Conservation (phyloP, 2,888 invertebrate genomes). For the Fragum sueziense region DNA sequence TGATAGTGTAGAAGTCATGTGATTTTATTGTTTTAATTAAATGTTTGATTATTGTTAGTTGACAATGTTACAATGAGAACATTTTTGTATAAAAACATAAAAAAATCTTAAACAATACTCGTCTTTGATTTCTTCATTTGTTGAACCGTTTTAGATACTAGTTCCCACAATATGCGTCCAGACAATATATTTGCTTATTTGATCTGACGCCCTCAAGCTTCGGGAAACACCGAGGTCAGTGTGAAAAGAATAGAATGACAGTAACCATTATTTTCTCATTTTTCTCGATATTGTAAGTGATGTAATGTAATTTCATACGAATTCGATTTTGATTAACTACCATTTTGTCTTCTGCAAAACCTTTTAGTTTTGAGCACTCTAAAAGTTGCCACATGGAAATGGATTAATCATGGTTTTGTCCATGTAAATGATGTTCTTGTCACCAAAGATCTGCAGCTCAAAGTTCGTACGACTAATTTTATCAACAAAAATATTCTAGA, state of each 20-base stretch:
- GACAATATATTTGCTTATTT: not conserved
- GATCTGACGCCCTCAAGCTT: not conserved
- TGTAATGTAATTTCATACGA: not conserved
- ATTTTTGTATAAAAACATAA: conserved; percentile 11
- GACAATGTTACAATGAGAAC: conserved; percentile 16
- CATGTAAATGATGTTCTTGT: too few relatives aligned
- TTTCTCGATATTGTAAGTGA: not conserved
- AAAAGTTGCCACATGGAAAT: too few relatives aligned
- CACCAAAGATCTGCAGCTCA: too few relatives aligned
- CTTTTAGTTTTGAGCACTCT: too few relatives aligned
- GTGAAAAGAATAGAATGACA: not conserved
- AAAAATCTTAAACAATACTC: not conserved
- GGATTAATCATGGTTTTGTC: too few relatives aligned
- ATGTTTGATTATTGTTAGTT: conserved; percentile 20
- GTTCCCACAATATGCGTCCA: not conserved
- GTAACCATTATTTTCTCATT: not conserved
- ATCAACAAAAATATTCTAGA: too few relatives aligned
- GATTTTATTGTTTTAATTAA: conserved; percentile 12
- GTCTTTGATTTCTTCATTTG: not conserved
- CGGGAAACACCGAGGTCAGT: not conserved
- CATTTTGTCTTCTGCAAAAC: too few relatives aligned
- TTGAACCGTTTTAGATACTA: not conserved
- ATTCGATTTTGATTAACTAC: too few relatives aligned
- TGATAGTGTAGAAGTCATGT: not conserved
- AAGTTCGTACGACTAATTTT: too few relatives aligned